phyloP scores from a whole-genome alignment of 2,888 invertebrate genomes.

The Kryphioiulus occultus region DNA sequence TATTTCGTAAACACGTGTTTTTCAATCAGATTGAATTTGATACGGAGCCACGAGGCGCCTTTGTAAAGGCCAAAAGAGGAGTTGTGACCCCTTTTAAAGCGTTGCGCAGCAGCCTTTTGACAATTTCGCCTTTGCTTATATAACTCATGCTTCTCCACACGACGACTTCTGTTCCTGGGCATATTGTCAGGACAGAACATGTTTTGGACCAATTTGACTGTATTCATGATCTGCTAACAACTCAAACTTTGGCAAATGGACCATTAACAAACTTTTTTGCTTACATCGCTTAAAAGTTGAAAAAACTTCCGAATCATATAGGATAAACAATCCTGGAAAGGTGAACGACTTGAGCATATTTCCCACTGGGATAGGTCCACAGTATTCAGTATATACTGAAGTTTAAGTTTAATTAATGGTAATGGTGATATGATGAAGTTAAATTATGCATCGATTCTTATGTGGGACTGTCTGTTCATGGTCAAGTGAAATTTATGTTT shows the following conservation, averaged over 20 bases:
- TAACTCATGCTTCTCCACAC: background rate
- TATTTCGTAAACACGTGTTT: constrained; percentile 33
- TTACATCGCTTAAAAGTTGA: background rate
- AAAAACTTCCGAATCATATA: background rate
- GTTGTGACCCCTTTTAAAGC: constrained; percentile 32
- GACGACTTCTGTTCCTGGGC: background rate
- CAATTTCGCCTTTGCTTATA: background rate
- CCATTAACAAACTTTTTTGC: background rate
- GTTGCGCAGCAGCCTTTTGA: background rate
- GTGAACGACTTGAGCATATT: no score
- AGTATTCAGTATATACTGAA: no score
- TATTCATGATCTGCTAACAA: background rate
- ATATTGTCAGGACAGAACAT: background rate
- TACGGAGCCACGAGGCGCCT: constrained; percentile 35
- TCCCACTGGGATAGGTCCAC: no score
- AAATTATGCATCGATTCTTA: no score
- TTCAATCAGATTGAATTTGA: constrained; percentile 40
- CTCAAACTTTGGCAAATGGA: background rate
- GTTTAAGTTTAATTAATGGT: no score
- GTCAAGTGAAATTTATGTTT: no score
- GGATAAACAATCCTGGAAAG: no score
- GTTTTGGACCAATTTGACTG: background rate
- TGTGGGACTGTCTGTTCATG: no score
- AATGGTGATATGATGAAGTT: no score
- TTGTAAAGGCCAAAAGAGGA: constrained; percentile 34